Evolutionary conservation across 2,113 vertebrate species (phyloP), one percentile per base, ranked within the genome.

Genomic region (Propithecus coquereli): DNA sequence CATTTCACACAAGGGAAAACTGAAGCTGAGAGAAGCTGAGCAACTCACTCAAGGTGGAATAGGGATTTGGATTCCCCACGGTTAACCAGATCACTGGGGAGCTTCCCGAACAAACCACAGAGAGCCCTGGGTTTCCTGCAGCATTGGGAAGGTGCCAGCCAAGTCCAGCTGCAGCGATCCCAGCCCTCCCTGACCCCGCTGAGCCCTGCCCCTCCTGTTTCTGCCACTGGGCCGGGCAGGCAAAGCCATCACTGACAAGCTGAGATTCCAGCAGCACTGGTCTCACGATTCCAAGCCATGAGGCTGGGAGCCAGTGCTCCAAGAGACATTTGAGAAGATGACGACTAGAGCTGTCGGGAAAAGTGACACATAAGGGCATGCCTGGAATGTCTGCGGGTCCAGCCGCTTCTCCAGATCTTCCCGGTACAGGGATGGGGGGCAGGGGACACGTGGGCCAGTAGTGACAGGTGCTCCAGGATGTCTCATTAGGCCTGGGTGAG

Each of bases 271-370:
- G 52, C 71, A 89, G 50, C 37, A 30, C 30, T 76, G 30, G 40
- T 65, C 71, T 91, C 59, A 37, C 3, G 63, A 94, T 71, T 77
- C 45, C 52, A 91, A 92, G 93, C 82, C 37, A 79, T 27, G 59
- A 65, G 61, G 91, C 91, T n/a, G 37, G 80, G 50, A 96, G 84
- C 76, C 88, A 92, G 84, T 1, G 52, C 32, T 91, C 54, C 0
- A 7, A 92, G 91, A 86, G 91, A 96, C 83, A 94, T 87, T 90
- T 84, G 96, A 97, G 91, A 90, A 74, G 32, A 40, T 5, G 59
- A 76, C 88, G 37, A 77, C 0, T 0, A 94, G 63, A 87, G 80
- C 80, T 92, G 43, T 77, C 0, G 4, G 95, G 96, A 90, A 68
- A 71, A 76, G 54, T 95, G 96, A 96, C 47, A 18, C 93, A 86